Base-by-base conservation (phyloP, 2,888 invertebrate genomes). In the Heliconius aoede region DNA sequence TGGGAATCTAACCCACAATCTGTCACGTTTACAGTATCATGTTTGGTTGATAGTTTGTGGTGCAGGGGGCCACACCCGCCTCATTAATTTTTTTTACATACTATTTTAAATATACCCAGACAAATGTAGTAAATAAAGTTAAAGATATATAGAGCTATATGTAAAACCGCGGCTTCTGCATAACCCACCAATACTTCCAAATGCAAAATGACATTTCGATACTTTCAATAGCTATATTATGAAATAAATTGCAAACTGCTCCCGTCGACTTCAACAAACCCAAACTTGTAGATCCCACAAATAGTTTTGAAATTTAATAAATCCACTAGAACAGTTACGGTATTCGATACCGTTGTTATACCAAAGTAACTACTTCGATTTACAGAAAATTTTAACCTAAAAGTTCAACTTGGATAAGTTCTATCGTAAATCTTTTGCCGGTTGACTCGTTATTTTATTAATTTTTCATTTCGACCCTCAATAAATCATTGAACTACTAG, bases 271-370 rank as follows among this genome's bases (percentile, higher is more conserved):
- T 76, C 68, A 77, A 78, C 61, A 78, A 72, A 80, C 78, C 78
- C 77, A 73, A 81, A 81, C 80, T 79, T 78, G 74, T 76, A 76
- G 79, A 80, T 74, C 79, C 81, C 81, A 76, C 80, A 82, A 83
- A 83, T 83, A 83, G 82, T 83, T 83, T 80, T 76, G 36, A 72
- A 78, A 82, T 83, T 79, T 79, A 81, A 84, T 83, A 82, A 83
- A 82, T 82, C 79, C 77, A 73, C 76, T 78, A 72, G 74, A 80
- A 79, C 78, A 82, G 82, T 81, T 83, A 81, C 80, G 79, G 78
- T 79, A 80, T 82, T 82, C 78, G 81, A 83, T 83, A 80, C 78
- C 77, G 74, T 74, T 79, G 79, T 79, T 78, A 74, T 69, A 76
- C 78, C 30, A 55, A 72, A 76, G 76, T 79, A 76, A 21, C 55